phyloP scores from a whole-genome alignment of 1,140 invertebrate genomes.

The Sitobion miscanthi region DNA sequence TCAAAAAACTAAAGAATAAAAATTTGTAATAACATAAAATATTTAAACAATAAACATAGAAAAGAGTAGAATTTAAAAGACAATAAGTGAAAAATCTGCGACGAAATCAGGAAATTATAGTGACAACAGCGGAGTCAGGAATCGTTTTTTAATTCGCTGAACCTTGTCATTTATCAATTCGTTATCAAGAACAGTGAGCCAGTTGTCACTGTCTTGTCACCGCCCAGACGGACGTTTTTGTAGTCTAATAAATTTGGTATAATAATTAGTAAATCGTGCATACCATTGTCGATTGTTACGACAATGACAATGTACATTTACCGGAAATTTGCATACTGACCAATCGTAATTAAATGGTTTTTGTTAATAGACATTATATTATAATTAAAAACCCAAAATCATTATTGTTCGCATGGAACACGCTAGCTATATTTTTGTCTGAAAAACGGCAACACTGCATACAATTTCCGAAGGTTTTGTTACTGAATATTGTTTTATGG shows the following conservation, averaged over 20 bases:
- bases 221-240: background rate
- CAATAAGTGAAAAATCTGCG: background rate
- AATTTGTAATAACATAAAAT: background rate
- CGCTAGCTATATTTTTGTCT: background rate
- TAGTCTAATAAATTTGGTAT: background rate
- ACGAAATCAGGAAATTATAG: background rate
- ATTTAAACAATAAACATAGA: background rate
- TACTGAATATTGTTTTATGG: too few relatives aligned
- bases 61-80: background rate
- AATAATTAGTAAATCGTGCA: too few relatives aligned
- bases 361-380: background rate
- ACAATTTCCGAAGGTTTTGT: background rate
- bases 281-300: too few relatives aligned
- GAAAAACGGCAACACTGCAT: background rate
- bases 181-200: slow-evolving; percentile 15
- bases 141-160: background rate
- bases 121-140: background rate
- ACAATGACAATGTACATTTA: background rate
- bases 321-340: background rate
- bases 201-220: background rate
- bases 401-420: background rate
- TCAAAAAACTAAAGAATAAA: background rate
- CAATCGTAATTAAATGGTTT: background rate
- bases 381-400: background rate
- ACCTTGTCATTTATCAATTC: slow-evolving; percentile 35